Percentiles rank a stretch among this genome's conserved stretches.
Evolutionary conservation across 2,797 vertebrate genomes (phyloP).

Genomic region (Lepilemur ruficaudatus): DNA sequence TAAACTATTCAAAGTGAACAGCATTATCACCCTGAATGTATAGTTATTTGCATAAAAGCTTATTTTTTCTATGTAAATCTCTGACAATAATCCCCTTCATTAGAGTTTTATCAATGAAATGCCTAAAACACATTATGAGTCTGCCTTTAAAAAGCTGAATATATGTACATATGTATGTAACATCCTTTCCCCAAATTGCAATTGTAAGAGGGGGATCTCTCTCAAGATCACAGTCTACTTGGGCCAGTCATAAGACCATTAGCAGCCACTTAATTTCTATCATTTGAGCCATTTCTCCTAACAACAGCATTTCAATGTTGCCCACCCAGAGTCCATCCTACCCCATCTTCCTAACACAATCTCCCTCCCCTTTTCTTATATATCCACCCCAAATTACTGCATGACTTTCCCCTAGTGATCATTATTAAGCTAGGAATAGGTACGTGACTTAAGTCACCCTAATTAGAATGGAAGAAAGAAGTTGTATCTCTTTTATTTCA

Average conservation of each 20-base stretch:
- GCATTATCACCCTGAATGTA: not conserved
- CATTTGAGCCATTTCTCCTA: not conserved
- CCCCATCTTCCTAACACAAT: not conserved
- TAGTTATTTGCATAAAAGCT: not conserved
- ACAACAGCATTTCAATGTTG: not conserved
- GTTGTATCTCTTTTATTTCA: not conserved
- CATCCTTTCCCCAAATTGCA: not conserved
- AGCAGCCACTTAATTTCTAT: not conserved
- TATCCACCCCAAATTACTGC: not conserved
- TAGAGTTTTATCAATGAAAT: constrained; percentile 18
- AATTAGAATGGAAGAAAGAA: not conserved
- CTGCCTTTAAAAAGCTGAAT: not conserved
- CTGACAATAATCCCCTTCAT: not conserved
- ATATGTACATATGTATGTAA: not conserved
- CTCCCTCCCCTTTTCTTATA: not conserved
- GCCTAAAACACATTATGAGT: not conserved
- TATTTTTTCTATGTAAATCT: constrained; percentile 16
- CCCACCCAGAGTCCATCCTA: not conserved
- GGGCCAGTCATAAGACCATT: not conserved
- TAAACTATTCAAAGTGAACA: not conserved
- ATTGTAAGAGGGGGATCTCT: not conserved
- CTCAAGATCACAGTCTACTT: not conserved
- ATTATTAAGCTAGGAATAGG: not conserved
- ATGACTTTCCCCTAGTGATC: not conserved
- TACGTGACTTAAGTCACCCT: not conserved